Evolutionary conservation across 2,113 vertebrate genomes (phyloP), one percentile per base, ranked within the genome.

Genomic region (Martes martes): DNA sequence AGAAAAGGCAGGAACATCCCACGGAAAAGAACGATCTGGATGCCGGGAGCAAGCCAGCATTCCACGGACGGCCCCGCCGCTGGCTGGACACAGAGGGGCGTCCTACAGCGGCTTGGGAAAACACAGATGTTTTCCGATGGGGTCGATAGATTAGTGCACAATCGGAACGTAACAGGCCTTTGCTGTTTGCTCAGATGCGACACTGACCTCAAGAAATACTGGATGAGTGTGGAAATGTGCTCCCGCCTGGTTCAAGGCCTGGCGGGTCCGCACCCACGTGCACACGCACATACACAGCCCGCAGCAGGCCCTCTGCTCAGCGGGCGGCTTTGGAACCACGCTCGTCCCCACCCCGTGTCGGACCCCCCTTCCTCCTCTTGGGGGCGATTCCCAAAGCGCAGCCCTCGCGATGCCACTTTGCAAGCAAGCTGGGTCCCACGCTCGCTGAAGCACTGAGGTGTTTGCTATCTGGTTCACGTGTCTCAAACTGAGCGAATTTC

Each of bases 261-360:
- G 1, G 0, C 6, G 28, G 39, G 33, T 8, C 42, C 9, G 6
- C 57, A 63, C 31, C 3, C 0, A 1, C 0, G 1, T 1, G 2
- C 61, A 1, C 33, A 69, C 24, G 42, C 15, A 16, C 73, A n/a
- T 36, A 18, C 36, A 26, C 10, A 55, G 0, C n/a, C 4, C 6
- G 24, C 57, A 26, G 7, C 36, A 4, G 7, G 26, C 21, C 71
- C 50, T 61, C 52, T 3, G 28, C 19, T 50, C 42, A 15, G 42
- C 26, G 14, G 3, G 36, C 1, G 26, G 50, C 9, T 88, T 8
- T 8, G 21, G 24, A 33, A 36, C 24, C 36, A 33, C 36, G 13
- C 26, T 71, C 14, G 1, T 15, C 55, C 18, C 8, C 55, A 23
- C 28, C 36, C 3, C 6, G 11, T 4, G 24, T 24, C 10, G 1